Evolutionary conservation across 2,113 vertebrate species (phyloP).

Genomic region (Megaleporinus macrocephalus): DNA sequence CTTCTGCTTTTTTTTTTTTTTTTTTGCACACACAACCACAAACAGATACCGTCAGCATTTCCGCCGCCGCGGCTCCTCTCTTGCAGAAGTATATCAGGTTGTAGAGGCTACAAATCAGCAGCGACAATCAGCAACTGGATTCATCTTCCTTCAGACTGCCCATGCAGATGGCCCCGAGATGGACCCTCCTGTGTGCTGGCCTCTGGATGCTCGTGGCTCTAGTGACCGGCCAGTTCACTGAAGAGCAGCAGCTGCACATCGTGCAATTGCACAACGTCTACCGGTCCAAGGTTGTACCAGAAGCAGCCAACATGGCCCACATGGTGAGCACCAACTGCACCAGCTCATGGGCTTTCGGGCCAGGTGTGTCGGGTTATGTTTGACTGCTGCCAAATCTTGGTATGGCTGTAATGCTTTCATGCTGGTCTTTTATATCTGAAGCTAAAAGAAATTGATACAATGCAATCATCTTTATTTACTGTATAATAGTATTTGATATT

Average conservation of each 20-base stretch:
- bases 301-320: conserved; percentile 41
- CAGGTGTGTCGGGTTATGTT: too few species aligned
- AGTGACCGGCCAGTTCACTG: background rate
- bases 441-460: too few species aligned
- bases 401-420: too few species aligned
- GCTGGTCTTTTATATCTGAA: too few species aligned
- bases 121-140: background rate
- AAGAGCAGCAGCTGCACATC: background rate
- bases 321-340: conserved; percentile 35
- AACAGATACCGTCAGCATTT: too few species aligned
- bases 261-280: conserved; percentile 40
- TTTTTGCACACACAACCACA: background rate
- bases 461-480: too few species aligned
- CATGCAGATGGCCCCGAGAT: conserved; percentile 15
- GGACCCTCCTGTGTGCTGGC: background rate
- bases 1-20: too few species aligned
- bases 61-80: too few species aligned
- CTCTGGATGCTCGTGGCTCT: conserved; percentile 30
- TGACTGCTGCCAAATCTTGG: too few species aligned
- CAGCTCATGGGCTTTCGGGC: background rate
- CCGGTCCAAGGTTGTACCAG: conserved; percentile 35
- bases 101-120: too few species aligned
- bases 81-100: too few species aligned
- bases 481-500: too few species aligned
- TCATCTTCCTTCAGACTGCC: background rate